Evolutionary conservation across 2,888 invertebrate species (phyloP).

Genomic region (Halictus ligatus): DNA sequence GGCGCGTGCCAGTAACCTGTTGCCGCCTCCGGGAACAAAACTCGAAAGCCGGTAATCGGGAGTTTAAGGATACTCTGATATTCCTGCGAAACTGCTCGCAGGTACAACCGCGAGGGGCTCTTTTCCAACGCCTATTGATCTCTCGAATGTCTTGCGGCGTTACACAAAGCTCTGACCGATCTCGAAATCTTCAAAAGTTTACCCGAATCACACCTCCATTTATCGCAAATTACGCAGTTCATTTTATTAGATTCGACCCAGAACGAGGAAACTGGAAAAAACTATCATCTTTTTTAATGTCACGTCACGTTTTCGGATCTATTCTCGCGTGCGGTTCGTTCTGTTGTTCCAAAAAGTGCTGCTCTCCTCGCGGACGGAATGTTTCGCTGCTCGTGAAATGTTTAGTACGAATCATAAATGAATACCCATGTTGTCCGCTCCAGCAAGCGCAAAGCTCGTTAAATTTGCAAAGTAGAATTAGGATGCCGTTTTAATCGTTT

Average conservation of each 20-base stretch:
- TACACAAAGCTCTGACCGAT: neutral
- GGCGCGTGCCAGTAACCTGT: constrained; percentile 75
- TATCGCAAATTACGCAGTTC: neutral
- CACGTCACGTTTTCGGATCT: neutral
- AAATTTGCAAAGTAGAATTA: neutral
- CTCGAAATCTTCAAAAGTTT: neutral
- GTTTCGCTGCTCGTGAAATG: neutral
- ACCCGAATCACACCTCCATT: neutral
- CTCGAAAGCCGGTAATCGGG: constrained; percentile 73
- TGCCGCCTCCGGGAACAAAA: constrained; percentile 71
- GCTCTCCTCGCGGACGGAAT: neutral
- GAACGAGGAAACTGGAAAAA: neutral
- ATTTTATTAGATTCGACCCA: neutral
- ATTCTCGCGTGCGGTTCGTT: neutral
- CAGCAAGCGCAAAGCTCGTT: neutral
- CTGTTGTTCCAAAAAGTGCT: neutral
- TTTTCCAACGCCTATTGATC: constrained; percentile 13
- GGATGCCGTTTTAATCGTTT: neutral
- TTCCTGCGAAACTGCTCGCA: constrained; percentile 51
- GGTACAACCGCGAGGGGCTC: constrained; percentile 34
- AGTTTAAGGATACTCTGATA: constrained; percentile 68
- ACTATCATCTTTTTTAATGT: neutral
- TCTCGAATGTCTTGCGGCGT: constrained; percentile 11
- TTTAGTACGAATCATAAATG: neutral
- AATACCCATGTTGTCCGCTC: neutral